Percentiles rank a stretch among this genome's conserved stretches.
Conservation (phyloP, 2,888 invertebrate species). For the Dolichopus griseipennis region DNA sequence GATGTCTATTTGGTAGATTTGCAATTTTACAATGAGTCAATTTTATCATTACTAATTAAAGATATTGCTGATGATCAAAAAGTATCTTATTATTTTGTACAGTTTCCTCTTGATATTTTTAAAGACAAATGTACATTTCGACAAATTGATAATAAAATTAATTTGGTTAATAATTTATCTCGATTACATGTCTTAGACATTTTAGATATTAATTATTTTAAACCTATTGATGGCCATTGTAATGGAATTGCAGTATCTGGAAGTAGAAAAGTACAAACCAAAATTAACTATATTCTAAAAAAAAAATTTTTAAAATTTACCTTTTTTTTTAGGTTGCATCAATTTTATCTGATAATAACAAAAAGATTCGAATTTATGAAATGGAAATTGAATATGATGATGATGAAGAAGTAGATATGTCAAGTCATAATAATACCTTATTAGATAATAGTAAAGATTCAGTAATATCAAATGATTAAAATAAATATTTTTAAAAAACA, state of each 20-base stretch:
- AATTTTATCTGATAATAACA: conserved; percentile 66
- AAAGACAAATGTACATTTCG: conserved; percentile 43
- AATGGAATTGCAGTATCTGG: conserved; percentile 76
- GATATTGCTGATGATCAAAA: conserved; percentile 46
- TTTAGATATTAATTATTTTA: conserved; percentile 48
- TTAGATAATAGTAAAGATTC: conserved; percentile 41
- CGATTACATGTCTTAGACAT: conserved; percentile 48
- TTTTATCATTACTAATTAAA: conserved; percentile 61
- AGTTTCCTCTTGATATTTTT: conserved; percentile 38
- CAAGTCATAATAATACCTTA: conserved; percentile 32
- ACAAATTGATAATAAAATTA: conserved; percentile 28
- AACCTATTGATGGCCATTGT: conserved; percentile 57
- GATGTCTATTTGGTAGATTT: conserved; percentile 54
- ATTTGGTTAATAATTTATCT: conserved; percentile 28
- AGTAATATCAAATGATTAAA: conserved; percentile 24
- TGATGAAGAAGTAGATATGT: conserved; percentile 64
- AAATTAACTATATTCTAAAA: neutral
- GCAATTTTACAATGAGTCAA: conserved; percentile 60
- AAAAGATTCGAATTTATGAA: conserved; percentile 78
- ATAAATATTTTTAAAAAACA: too few species aligned
- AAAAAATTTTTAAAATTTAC: too few species aligned
- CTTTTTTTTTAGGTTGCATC: conserved; percentile 55
- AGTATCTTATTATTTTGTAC: conserved; percentile 46
- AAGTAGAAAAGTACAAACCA: conserved; percentile 43
- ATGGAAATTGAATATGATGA: conserved; percentile 91